Base-by-base conservation (phyloP, 2,888 invertebrate species). In the Rhogogaster chlorosoma region DNA sequence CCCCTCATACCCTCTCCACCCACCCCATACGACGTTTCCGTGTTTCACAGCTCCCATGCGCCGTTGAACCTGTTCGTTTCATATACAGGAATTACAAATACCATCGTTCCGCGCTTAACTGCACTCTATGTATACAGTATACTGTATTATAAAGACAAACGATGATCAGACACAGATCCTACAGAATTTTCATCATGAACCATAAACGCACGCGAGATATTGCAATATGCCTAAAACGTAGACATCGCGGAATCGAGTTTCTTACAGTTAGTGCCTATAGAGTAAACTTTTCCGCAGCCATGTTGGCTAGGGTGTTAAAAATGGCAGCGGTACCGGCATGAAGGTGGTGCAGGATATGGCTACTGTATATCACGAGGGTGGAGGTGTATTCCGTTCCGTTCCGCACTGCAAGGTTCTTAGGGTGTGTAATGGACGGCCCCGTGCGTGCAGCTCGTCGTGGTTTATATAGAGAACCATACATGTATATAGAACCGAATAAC, bases 71-170 rank as follows among this genome's bases (percentile, higher is more conserved):
- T 71, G 70, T 45, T 45, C 45, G 45, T 73, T 73, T 22, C 71
- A 73, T 73, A 42, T 73, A 73, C 71, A 73, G 7, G 22, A 73
- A 73, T 73, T 73, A 73, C 71, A 73, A 42, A 73, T 73, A 73
- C 42, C 32, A 67, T 15, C 61, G 22, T 67, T 45, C 15, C 45
- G 4, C 67, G 29, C 32, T 67, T 32, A 32, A 73, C 42, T 42
- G 42, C 42, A 15, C 29, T 18, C 10, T 12, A 32, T 67, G 32
- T 32, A 32, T 32, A 29, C 67, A 18, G 15, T 67, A 15, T 18
- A 32, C 32, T 32, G 15, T 26, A 18, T 67, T 6, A 15, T 18
- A 18, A 18, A 29, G 15, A 12, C 67, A 32, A 32, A 67, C 26
- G 61, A 26, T 61, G 22, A 26, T 26, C 61, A 61, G 26, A 53